A percentile compares a stretch with the other conserved stretches of the same genome.
Conservation (phyloP, 1,140 invertebrate species). For the Neodiprion lecontei region DNA sequence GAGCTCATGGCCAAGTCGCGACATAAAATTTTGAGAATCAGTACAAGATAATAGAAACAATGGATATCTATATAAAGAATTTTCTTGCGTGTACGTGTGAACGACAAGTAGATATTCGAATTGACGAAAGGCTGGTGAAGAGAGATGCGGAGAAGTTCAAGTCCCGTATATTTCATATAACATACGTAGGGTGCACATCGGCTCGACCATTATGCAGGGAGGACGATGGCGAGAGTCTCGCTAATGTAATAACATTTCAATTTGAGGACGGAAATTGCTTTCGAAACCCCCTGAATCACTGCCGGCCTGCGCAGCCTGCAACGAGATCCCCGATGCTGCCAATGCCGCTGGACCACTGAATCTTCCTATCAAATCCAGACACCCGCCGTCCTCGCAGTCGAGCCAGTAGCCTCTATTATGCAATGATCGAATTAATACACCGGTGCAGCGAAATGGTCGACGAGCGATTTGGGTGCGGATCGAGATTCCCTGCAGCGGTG, state of each 20-base stretch:
- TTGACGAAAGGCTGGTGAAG: no score
- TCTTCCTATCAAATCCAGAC: constrained; percentile 14
- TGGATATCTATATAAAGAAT: no score
- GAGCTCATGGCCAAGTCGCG: no score
- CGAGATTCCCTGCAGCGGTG: no score
- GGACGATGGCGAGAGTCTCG: constrained; percentile 38
- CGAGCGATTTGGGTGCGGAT: no score
- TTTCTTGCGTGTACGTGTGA: no score
- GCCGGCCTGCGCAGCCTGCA: neutral
- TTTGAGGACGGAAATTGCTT: constrained; percentile 58
- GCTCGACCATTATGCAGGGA: constrained; percentile 14
- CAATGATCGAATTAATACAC: no score
- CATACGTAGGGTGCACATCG: neutral
- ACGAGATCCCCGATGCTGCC: constrained; percentile 1
- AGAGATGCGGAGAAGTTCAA: neutral
- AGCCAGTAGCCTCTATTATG: constrained; percentile 7
- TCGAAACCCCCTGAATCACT: constrained; percentile 25
- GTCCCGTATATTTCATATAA: neutral
- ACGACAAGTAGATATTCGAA: no score
- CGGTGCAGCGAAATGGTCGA: no score
- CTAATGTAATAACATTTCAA: constrained; percentile 62
- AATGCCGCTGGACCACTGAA: constrained; percentile 2
- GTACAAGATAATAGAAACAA: no score
- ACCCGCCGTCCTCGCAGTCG: constrained; percentile 14
- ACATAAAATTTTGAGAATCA: no score